Evolutionary conservation across 2,888 invertebrate genomes (phyloP), one percentile per base, ranked within the genome.

Genomic region (Leptinotarsa haldemani): DNA sequence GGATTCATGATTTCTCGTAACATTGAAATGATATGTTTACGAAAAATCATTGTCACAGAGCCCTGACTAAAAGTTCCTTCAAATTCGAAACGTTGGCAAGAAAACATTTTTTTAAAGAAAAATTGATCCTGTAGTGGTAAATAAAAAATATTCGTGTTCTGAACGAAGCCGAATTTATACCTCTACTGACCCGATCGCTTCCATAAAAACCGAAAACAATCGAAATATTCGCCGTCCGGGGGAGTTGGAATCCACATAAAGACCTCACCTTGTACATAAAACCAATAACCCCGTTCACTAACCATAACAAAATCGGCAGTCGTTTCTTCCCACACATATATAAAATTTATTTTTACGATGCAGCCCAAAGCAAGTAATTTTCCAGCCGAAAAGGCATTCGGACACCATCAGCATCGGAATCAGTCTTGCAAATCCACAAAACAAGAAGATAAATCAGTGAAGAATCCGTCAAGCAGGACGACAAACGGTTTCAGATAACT

Each of bases 311-410:
- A 50, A 40, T 5, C 56, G 56, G 20, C 20, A 56, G 56, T 56
- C 56, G 53, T 65, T 47, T 48, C 65, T 50, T 65, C 65, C 50
- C 48, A 65, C 48, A 65, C 50, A 48, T 65, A 65, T 50, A 65
- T 25, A 4, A 65, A 52, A 18, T 5, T 47, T 1, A n/a, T 7
- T 18, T 48, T 20, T 22, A 65, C n/a, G 64, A 18, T 18, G 12
- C 12, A 15, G 9, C 18, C 20, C 16, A 50, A 48, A 50, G 65
- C 52, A 66, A 50, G 53, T 30, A 53, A 67, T 48, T 53, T 67
- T 53, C 18, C 53, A 52, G 67, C 52, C 9, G 22, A 9, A 52
- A 67, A 50, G 20, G 65, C 18, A 47, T 20, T 48, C 30, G 52
- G 22, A 66, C 65, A 66, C 52, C 50, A 25, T 25, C 65, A 50